Evolutionary conservation across 2,797 vertebrate genomes (phyloP), one percentile per base, ranked within the genome.

Genomic region (Clarias platycephalus): DNA sequence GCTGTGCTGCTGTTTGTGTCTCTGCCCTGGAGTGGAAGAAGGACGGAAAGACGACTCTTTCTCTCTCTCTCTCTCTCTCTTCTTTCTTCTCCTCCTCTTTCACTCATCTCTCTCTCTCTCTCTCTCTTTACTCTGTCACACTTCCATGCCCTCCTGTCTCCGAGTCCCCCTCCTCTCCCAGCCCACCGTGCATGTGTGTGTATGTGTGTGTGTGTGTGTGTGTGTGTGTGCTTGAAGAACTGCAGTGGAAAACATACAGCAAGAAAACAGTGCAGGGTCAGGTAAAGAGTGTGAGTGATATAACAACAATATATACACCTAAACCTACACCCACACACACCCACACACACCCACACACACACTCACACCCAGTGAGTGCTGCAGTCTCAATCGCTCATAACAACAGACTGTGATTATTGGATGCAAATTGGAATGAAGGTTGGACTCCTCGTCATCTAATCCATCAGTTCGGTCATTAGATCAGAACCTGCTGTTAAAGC

Each of bases 51-150:
- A 31, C 64, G 80, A 84, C 87, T 78, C 83, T 83, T 66, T 82
- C 81, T 86, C 86, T 87, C 63, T 85, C 86, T 86, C 86, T 49
- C 44, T 85, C 31, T 31, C 31, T 31, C 31, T 31, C 31, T 49
- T 82, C 58, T 85, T 74, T 53, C 71, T 74, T 20, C 44, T 53
- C 24, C 71, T 55, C 83, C 72, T 84, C 76, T 91, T 87, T 87
- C 91, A 90, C 91, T 90, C 89, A 88, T 89, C 90, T 90, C 87
- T 80, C 88, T 86, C 84, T 84, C 31, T 31, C 70, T 76, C 57
- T 60, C 82, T 83, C 60, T 49, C 70, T 66, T 63, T 84, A 18
- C 55, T 62, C 78, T 75, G 76, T 79, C 72, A 80, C 68, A 85
- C 83, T 81, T 85, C 62, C 40, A 85, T 55, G 49, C 78, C 78